A percentile compares a stretch with the other conserved stretches of the same genome.
Evolutionary conservation across 2,113 vertebrate genomes (phyloP).

Genomic region (Chaetura pelagica): DNA sequence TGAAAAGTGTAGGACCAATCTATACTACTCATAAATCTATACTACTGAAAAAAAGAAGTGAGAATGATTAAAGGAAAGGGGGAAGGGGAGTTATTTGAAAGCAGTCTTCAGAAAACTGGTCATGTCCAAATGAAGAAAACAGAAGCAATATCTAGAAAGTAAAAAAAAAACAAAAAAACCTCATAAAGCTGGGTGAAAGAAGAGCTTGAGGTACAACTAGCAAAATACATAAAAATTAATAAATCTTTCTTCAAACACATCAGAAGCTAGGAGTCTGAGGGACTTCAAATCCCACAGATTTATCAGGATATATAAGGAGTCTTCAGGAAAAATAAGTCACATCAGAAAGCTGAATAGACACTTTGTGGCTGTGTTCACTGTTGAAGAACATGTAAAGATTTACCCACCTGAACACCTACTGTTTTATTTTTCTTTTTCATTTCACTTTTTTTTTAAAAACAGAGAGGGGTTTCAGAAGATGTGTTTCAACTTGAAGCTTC

Average conservation of each 20-base stretch:
- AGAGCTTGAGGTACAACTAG: not conserved
- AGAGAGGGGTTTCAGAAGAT: not conserved
- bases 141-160: not conserved
- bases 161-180: not conserved
- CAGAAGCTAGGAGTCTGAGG: not conserved
- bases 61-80: not conserved
- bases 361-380: not conserved
- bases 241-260: not conserved
- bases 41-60: not conserved
- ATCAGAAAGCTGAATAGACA: not conserved
- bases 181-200: not conserved
- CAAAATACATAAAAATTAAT: slow-evolving; percentile 14
- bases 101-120: not conserved
- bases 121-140: not conserved
- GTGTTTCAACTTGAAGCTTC: not conserved
- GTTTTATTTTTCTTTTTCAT: too few relatives aligned
- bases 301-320: not conserved
- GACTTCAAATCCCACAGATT: slow-evolving; percentile 1
- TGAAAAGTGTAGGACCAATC: not conserved
- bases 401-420: not conserved
- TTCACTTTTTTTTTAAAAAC: not conserved
- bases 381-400: not conserved
- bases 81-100: not conserved
- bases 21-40: not conserved
- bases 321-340: not conserved